These are phyloP conservation scores for Mormyrus hasselquistii DNA, from an alignment of 2,797 vertebrate species.

Conservation along the genomic window DNA sequence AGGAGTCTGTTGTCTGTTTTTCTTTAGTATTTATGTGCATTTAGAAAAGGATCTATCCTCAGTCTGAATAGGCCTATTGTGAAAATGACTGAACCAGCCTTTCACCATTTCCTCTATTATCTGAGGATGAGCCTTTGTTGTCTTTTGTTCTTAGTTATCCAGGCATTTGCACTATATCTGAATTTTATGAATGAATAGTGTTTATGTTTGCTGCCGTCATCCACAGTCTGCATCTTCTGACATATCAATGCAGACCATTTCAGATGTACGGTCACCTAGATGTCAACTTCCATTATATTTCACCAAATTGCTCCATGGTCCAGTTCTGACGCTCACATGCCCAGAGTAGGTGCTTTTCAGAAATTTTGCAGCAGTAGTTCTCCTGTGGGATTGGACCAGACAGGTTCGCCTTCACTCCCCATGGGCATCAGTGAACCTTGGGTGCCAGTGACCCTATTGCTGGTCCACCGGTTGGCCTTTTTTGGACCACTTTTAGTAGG, in stretches of 20 bases:
- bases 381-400: neutral
- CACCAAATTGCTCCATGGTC: neutral
- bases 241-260: neutral
- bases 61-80: conserved; percentile 6
- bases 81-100: neutral
- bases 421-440: neutral
- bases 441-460: neutral
- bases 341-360: neutral
- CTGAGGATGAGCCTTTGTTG: neutral
- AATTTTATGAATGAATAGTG: neutral
- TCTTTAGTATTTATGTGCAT: neutral
- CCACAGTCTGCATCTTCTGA: neutral
- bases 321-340: neutral
- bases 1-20: conserved; percentile 1
- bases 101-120: conserved; percentile 7
- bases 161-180: neutral
- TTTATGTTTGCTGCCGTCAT: neutral
- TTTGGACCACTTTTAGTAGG: neutral
- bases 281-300: neutral
- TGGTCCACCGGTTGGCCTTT: neutral
- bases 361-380: neutral
- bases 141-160: neutral
- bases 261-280: neutral
- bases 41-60: neutral
- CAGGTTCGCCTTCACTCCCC: neutral